Conservation (phyloP, 2,113 vertebrate genomes). For the Symphodus melops region DNA sequence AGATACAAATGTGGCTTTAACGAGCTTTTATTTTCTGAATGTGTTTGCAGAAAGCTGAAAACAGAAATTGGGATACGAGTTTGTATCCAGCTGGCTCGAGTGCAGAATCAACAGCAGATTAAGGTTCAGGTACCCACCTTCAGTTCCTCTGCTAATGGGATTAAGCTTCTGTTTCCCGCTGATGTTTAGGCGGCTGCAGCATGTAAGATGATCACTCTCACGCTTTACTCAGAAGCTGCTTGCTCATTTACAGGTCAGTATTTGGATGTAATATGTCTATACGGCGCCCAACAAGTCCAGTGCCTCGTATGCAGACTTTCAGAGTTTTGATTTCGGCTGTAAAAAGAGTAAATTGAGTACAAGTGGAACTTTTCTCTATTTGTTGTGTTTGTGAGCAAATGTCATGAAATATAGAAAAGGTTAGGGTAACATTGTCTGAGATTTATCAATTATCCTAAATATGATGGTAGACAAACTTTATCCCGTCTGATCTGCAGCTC, state of each 20-base stretch:
- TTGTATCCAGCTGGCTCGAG: not conserved
- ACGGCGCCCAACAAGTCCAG: too few species aligned
- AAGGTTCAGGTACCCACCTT: conserved; percentile 9
- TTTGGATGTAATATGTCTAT: too few species aligned
- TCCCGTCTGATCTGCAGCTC: not conserved
- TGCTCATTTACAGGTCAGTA: too few species aligned
- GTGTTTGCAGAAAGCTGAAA: conserved; percentile 1
- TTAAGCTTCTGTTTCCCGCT: conserved; percentile 34
- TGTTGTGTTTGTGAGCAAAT: not conserved
- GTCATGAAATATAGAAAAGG: not conserved
- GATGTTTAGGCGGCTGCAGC: conserved; percentile 7
- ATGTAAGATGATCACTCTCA: not conserved
- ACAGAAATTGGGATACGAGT: not conserved
- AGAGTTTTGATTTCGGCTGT: too few species aligned
- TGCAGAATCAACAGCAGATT: conserved; percentile 3
- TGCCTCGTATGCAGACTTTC: too few species aligned
- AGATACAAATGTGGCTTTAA: not conserved
- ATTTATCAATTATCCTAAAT: not conserved
- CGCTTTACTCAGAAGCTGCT: too few species aligned
- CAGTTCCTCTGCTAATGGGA: conserved; percentile 17
- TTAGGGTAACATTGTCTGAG: not conserved
- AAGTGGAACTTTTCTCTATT: not conserved
- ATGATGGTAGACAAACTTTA: not conserved
- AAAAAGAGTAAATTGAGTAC: too few species aligned
- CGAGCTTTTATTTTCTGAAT: conserved; percentile 20